Conservation (phyloP, 2,113 vertebrate genomes). For the Embiotoca jacksoni region DNA sequence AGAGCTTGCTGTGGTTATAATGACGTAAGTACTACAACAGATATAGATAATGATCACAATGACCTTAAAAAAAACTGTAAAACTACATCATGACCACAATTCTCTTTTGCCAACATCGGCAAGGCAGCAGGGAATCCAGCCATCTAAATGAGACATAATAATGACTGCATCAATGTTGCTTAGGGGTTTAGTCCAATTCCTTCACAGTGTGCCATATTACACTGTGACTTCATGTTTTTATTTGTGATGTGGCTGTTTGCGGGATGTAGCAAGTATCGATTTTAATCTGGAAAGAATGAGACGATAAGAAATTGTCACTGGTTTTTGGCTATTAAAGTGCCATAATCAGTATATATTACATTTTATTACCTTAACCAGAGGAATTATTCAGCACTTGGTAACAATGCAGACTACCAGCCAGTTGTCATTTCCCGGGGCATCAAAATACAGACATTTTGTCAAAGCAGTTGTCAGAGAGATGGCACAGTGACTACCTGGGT, state of each 20-base stretch:
- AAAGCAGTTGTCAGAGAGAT: too few relatives aligned
- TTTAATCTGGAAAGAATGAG: constrained; percentile 44
- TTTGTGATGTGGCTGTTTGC: constrained; percentile 30
- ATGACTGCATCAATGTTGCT: constrained; percentile 17
- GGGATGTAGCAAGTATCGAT: constrained; percentile 35
- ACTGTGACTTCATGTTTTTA: constrained; percentile 28
- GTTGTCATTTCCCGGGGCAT: too few relatives aligned
- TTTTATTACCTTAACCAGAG: constrained; percentile 20
- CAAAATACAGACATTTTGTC: too few relatives aligned
- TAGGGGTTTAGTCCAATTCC: constrained; percentile 30
- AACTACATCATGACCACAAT: constrained; percentile 11
- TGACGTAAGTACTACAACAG: constrained; percentile 38
- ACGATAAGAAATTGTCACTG: constrained; percentile 33
- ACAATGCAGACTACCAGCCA: too few relatives aligned
- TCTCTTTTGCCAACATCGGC: constrained; percentile 10
- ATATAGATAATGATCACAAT: constrained; percentile 26
- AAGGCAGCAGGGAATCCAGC: constrained; percentile 9
- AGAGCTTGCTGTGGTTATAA: constrained; percentile 22
- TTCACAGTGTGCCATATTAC: background rate
- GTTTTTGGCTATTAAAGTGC: constrained; percentile 5
- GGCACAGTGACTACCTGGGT: too few relatives aligned
- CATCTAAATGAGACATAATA: constrained; percentile 36
- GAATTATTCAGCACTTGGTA: background rate
- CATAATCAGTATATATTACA: constrained; percentile 21
- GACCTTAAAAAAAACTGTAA: constrained; percentile 32